A percentile compares a stretch with the other conserved stretches of the same genome.
These are phyloP conservation scores for Alauda arvensis DNA, from an alignment of 2,797 vertebrate species.

Conservation along the genomic window DNA sequence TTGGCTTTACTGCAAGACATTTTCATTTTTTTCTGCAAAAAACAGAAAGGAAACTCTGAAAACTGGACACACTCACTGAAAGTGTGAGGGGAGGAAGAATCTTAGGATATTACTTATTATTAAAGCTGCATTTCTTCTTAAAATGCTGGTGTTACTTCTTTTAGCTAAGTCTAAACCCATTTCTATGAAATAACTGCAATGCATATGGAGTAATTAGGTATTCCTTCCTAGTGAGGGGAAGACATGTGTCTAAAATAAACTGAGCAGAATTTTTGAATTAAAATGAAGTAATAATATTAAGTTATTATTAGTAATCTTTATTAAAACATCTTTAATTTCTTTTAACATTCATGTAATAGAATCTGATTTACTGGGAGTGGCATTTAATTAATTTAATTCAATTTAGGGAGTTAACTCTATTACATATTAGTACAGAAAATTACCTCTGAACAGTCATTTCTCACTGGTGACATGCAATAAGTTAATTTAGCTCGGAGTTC, in stretches of 20 bases:
- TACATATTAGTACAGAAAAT: slow-evolving; percentile 68
- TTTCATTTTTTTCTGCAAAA: not conserved
- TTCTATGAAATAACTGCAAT: not conserved
- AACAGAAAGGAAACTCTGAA: not conserved
- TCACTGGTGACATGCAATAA: slow-evolving; percentile 68
- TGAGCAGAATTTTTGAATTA: slow-evolving; percentile 63
- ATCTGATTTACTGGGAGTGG: slow-evolving; percentile 68
- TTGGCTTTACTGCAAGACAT: not conserved
- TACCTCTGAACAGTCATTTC: slow-evolving; percentile 65
- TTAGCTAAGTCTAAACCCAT: not conserved
- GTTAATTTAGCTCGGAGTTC: slow-evolving; percentile 67
- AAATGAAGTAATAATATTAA: slow-evolving; percentile 67
- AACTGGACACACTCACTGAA: not conserved
- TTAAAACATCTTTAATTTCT: slow-evolving; percentile 72
- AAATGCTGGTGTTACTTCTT: not conserved
- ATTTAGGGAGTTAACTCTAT: slow-evolving; percentile 66
- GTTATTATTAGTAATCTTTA: slow-evolving; percentile 70
- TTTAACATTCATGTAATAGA: slow-evolving; percentile 67
- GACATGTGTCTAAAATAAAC: slow-evolving; percentile 62
- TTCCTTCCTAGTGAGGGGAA: slow-evolving; percentile 32
- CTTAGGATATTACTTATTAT: not conserved
- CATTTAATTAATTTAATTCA: slow-evolving; percentile 73
- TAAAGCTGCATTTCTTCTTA: not conserved
- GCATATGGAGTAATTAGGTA: slow-evolving; percentile 13
- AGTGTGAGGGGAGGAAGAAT: not conserved